A percentile compares a stretch with the other conserved stretches of the same genome.
Conservation (phyloP, 2,113 vertebrate genomes). For the Opisthocomus hoazin region DNA sequence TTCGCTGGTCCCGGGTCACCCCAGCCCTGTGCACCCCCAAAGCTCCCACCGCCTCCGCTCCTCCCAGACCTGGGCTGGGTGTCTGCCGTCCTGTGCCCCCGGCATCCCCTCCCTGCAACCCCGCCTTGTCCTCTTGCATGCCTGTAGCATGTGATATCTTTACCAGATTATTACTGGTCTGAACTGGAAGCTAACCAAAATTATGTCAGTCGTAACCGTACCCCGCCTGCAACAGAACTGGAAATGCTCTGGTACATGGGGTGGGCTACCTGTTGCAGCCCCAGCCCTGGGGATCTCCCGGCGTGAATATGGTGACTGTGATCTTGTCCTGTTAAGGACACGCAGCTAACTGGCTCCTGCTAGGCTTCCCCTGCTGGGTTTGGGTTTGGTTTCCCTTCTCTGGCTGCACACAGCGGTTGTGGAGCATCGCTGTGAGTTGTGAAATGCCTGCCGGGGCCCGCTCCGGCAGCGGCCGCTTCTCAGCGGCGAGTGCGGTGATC, state of each 20-base stretch:
- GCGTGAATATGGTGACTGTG: neutral
- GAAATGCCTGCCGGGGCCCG: neutral
- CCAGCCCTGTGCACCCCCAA: neutral
- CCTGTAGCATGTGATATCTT: neutral
- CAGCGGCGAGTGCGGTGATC: neutral
- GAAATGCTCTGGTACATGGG: neutral
- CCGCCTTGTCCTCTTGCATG: neutral
- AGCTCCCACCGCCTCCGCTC: neutral
- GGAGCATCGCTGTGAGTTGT: neutral
- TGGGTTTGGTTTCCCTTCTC: neutral
- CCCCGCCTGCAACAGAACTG: neutral
- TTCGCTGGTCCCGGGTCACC: fast-evolving
- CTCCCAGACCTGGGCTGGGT: neutral
- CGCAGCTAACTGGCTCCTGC: neutral
- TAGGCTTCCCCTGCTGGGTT: neutral
- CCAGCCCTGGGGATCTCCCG: neutral
- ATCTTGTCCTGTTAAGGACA: neutral
- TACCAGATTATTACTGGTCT: neutral
- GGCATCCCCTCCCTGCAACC: neutral
- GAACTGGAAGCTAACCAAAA: neutral
- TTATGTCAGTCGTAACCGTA: fast-evolving
- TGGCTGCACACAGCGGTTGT: fast-evolving
- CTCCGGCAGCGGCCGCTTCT: neutral
- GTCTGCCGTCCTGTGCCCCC: neutral
- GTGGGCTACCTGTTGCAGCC: neutral